Base-by-base conservation (phyloP, 2,888 invertebrate species). In the Petrolisthes manimaculis region DNA sequence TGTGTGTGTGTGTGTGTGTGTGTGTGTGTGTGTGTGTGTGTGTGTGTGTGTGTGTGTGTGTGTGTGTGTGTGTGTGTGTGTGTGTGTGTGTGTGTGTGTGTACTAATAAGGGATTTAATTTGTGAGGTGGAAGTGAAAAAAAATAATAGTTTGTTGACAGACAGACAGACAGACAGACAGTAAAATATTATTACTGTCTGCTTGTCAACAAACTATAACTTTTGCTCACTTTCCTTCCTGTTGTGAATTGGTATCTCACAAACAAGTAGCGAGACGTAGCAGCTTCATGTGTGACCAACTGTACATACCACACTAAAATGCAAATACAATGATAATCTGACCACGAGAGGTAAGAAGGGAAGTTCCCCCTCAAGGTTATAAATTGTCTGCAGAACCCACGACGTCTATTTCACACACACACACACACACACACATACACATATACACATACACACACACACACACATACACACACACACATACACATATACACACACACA, bases 401-500 rank as follows among this genome's bases (percentile, higher is more conserved):
- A 37, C 37, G 37, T 2, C 37, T 37, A 37, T 37, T 5, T 18
- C 5, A 69, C 5, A 69, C 5, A 69, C 5, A 69, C 5, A 75
- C 37, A 75, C 37, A 75, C 75, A 75, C 37, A 67, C 2, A 67
- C 2, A 67, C 1, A 3, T 4, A 79, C 75, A 75, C n/a, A 75
- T 21, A 24, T 12, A 75, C 75, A 75, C 75, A 75, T 4, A 75
- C 37, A 75, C 37, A 75, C 37, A 75, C 75, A 75, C 37, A 75
- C 37, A 75, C 24, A 24, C 75, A 75, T 21, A 75, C 37, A 75
- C 37, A 75, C 75, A 75, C 37, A 75, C 75, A 75, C 75, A 75
- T 4, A 75, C 37, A 75, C 37, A 24, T 21, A 75, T 21, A 75
- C 37, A 75, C 75, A 75, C 37, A 75, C 37, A 75, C 5, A 69